These are phyloP conservation scores for Ploceus nigricollis DNA, from an alignment of 2,113 vertebrate genomes.

Conservation along the genomic window DNA sequence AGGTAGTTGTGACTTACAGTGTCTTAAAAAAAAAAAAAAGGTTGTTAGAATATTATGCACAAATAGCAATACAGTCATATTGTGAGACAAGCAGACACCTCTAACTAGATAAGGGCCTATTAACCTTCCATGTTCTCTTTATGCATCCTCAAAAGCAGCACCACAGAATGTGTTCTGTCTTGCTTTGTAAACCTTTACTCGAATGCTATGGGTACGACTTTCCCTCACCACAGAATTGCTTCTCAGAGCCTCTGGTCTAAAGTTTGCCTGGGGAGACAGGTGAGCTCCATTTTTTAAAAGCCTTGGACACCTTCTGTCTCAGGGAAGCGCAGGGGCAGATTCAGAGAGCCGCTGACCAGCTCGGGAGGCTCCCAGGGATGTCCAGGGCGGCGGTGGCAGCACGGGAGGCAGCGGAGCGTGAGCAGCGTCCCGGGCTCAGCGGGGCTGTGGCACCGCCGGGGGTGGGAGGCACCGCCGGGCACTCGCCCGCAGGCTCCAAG, in stretches of 20 bases:
- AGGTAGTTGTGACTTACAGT: background rate
- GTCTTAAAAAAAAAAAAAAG: background rate
- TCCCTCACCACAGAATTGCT: background rate
- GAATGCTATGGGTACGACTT: background rate
- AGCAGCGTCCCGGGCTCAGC: background rate
- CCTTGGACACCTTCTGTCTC: background rate
- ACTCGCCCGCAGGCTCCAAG: background rate
- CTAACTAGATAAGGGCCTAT: background rate
- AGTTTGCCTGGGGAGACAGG: background rate
- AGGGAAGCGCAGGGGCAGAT: rapidly evolving
- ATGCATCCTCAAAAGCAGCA: background rate
- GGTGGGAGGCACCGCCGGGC: background rate
- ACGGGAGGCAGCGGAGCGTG: background rate
- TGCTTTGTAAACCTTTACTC: background rate
- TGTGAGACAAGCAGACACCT: background rate
- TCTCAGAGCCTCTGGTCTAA: background rate
- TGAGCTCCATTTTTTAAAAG: background rate
- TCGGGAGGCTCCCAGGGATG: background rate
- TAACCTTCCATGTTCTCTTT: background rate
- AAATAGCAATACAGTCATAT: background rate
- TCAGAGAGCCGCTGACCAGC: rapidly evolving
- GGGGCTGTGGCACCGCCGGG: background rate
- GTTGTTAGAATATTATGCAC: background rate
- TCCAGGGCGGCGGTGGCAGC: background rate
- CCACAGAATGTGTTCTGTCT: background rate